These are phyloP conservation scores for Anthrax anthrax DNA, from an alignment of 2,888 invertebrate species.

Conservation along the genomic window DNA sequence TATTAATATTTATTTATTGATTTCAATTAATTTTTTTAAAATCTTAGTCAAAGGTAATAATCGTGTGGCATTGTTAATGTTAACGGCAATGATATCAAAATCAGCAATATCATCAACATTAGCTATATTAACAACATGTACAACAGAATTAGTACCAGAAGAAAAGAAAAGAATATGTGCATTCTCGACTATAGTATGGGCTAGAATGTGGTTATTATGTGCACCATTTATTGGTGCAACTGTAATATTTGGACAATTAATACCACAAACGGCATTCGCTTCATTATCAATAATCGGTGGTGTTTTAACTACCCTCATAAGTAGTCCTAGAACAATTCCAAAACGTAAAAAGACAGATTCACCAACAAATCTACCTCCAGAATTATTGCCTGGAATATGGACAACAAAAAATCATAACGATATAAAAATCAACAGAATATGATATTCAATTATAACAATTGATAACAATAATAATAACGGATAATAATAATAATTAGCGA, in stretches of 20 bases:
- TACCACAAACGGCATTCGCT: slow-evolving; percentile 31
- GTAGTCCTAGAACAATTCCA: slow-evolving; percentile 30
- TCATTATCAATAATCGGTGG: slow-evolving; percentile 30
- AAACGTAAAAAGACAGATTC: slow-evolving; percentile 20
- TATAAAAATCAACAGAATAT: slow-evolving; percentile 5
- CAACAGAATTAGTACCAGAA: slow-evolving; percentile 30
- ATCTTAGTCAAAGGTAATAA: slow-evolving; percentile 23
- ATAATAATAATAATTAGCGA: no score
- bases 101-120: slow-evolving; percentile 33
- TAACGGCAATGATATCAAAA: slow-evolving; percentile 34
- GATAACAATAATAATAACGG: no score
- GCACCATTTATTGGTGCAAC: slow-evolving; percentile 34
- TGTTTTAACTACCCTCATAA: slow-evolving; percentile 25
- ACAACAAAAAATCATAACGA: slow-evolving; percentile 30
- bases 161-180: slow-evolving; percentile 30
- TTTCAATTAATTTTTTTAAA: no score
- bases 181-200: slow-evolving; percentile 34
- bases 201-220: slow-evolving; percentile 31
- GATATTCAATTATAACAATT: not conserved
- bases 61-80: slow-evolving; percentile 29
- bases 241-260: slow-evolving; percentile 28
- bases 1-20: not conserved
- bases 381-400: slow-evolving; percentile 32
- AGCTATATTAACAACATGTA: slow-evolving; percentile 33
- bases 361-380: slow-evolving; percentile 34